Base-by-base conservation (phyloP, 2,797 vertebrate species). In the Bufotes viridis region DNA sequence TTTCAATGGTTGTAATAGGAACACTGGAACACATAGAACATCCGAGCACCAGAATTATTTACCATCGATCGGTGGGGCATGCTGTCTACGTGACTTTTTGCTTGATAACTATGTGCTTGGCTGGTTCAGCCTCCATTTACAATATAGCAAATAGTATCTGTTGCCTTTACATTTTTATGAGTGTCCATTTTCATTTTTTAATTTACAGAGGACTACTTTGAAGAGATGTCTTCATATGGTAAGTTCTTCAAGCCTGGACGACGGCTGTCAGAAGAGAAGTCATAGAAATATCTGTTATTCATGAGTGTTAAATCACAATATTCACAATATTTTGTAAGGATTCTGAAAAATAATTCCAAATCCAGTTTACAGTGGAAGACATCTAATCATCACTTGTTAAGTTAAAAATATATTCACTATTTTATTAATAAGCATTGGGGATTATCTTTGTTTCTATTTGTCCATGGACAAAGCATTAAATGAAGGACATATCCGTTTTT, bases 131-230 rank as follows among this genome's bases (percentile, higher is more conserved):
- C 55, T 74, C 9, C 42, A 79, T 86, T 60, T 74, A 67, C 60
- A 63, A 29, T 82, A 53, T 55, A 82, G 20, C 65, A 24, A 60
- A 72, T 67, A 53, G 22, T 53, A 26, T 78, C 0, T 65, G 20
- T 58, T 87, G 63, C 18, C 65, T 74, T 15, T 49, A 29, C 26
- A 84, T 79, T 80, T 89, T 88, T 53, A 88, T 29, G 26, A 51
- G 70, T 75, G 65, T 88, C 87, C 84, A 83, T 88, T 86, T 90
- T 85, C 65, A 85, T 90, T 82, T 57, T 87, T 69, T 86, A 49
- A 85, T 86, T 89, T 86, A 17, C 82, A 87, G 82, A 79, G 22
- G 53, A 81, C 78, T 74, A 29, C 61, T 86, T 84, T 83, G 85
- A 78, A 72, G 88, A 87, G 34, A 84, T 87, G 15, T 86, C 88